These are phyloP conservation scores for Dryoscopus gambensis DNA, from an alignment of 2,113 vertebrate genomes.

Conservation along the genomic window DNA sequence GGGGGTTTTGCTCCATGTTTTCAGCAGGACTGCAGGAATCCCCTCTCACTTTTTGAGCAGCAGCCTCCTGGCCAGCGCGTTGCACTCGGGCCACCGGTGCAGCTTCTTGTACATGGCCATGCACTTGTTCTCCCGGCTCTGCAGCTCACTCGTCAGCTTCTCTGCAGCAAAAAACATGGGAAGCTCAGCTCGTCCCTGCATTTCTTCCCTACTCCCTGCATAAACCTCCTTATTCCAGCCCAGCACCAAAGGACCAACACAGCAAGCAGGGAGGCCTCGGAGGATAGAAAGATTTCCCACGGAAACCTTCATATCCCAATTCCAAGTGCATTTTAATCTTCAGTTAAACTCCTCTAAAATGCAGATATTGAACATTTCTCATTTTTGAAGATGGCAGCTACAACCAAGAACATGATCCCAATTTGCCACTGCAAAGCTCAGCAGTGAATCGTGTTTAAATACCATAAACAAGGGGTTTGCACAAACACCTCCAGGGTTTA, in stretches of 20 bases:
- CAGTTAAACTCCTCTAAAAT: neutral
- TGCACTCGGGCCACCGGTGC: constrained; percentile 91
- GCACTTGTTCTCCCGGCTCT: constrained; percentile 95
- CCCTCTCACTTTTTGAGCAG: constrained; percentile 90
- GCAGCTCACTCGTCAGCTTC: constrained; percentile 96
- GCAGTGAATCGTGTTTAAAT: neutral
- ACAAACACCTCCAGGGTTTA: neutral
- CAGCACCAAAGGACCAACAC: neutral
- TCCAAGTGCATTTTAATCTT: neutral
- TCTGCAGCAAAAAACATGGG: constrained; percentile 74
- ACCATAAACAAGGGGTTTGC: neutral
- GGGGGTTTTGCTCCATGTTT: neutral
- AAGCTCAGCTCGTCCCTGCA: neutral
- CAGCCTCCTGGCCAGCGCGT: constrained; percentile 87
- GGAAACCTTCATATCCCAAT: neutral
- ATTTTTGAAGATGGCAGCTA: neutral
- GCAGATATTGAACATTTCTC: neutral
- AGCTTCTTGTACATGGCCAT: constrained; percentile 94
- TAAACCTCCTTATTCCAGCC: neutral
- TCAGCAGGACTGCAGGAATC: neutral
- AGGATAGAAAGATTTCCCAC: neutral
- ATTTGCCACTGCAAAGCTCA: neutral
- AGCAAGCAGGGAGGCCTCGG: neutral
- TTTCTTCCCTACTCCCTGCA: neutral
- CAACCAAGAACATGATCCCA: neutral